Conservation (phyloP, 2,113 vertebrate species). For the Theristicus caerulescens region DNA sequence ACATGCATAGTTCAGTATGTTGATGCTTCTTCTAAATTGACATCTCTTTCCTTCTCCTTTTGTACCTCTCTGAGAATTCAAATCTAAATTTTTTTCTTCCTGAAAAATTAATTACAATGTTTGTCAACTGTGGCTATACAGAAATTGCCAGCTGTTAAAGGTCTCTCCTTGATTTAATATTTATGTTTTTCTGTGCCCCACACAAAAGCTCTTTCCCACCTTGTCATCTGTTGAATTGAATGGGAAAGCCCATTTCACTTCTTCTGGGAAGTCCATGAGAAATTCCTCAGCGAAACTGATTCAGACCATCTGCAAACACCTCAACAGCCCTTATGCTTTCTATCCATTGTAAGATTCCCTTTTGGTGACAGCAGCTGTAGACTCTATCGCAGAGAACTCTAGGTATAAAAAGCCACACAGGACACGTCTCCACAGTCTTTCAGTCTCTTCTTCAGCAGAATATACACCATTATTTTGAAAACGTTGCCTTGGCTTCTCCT, state of each 20-base stretch:
- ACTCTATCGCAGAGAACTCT: background rate
- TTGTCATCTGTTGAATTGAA: background rate
- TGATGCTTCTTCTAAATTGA: background rate
- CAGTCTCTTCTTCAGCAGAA: background rate
- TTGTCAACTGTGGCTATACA: background rate
- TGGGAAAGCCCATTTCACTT: background rate
- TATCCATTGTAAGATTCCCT: background rate
- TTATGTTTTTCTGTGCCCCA: background rate
- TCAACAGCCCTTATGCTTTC: background rate
- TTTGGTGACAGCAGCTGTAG: background rate
- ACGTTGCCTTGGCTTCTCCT: background rate
- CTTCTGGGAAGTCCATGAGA: background rate
- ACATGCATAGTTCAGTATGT: background rate
- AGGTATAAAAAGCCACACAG: background rate
- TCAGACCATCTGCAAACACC: background rate
- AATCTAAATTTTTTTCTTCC: background rate
- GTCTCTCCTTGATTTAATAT: background rate
- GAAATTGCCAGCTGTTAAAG: background rate
- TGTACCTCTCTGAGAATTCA: background rate
- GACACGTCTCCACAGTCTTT: background rate
- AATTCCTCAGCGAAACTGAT: background rate
- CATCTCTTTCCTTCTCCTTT: background rate
- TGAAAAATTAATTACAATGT: background rate
- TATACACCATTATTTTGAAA: background rate
- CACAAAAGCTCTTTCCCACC: background rate